A percentile compares a stretch with the other conserved stretches of the same genome.
Evolutionary conservation across 2,113 vertebrate species (phyloP).

Genomic region (Rhodinocichla rosea): DNA sequence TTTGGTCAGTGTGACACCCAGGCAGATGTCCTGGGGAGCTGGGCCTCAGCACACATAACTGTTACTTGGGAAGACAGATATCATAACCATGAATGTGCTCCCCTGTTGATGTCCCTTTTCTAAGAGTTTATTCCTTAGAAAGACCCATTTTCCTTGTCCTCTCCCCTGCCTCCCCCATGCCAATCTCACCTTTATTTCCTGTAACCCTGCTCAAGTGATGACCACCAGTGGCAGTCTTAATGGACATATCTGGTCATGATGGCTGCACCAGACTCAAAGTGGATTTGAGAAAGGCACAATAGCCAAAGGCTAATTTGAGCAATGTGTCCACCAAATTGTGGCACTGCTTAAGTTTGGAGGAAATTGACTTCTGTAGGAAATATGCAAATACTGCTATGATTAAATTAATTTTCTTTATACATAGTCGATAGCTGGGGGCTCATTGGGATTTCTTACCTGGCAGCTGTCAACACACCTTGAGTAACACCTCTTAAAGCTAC

Average conservation of each 20-base stretch:
- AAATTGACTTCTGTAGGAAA: background rate
- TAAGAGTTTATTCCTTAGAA: background rate
- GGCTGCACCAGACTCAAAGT: background rate
- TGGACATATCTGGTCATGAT: too few relatives aligned
- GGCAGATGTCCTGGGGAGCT: background rate
- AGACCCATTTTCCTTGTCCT: background rate
- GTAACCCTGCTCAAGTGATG: background rate
- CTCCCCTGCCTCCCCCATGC: background rate
- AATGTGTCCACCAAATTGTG: too few relatives aligned
- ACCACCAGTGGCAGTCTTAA: fast-evolving
- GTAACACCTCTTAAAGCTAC: background rate
- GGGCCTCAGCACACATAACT: fast-evolving
- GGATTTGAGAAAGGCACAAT: background rate
- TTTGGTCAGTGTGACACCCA: background rate
- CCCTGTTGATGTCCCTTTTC: background rate
- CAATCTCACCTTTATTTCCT: background rate
- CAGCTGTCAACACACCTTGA: background rate
- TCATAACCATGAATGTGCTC: too few relatives aligned
- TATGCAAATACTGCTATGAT: background rate
- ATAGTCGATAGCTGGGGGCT: background rate
- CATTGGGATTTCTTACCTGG: background rate
- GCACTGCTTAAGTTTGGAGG: background rate
- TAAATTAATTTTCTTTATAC: background rate
- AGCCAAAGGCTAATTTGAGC: background rate
- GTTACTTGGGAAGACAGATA: background rate